These are phyloP conservation scores for Harpalus rufipes DNA, from an alignment of 2,888 invertebrate genomes.

Conservation along the genomic window DNA sequence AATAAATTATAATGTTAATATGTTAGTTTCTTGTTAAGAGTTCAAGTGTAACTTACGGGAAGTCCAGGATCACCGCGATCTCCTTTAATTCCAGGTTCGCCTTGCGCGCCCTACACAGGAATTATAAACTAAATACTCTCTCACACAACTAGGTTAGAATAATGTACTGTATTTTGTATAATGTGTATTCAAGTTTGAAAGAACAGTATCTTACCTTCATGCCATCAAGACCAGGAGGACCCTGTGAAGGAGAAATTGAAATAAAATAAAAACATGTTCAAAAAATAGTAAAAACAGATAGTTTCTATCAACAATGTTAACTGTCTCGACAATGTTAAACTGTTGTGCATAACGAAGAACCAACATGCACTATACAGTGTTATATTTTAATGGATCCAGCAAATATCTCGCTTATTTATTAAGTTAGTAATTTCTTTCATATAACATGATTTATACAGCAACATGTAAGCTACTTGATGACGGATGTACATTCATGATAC, in stretches of 20 bases:
- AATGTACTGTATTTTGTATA: slow-evolving; percentile 32
- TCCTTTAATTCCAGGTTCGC: slow-evolving; percentile 94
- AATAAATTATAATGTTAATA: slow-evolving; percentile 74
- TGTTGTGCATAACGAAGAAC: slow-evolving; percentile 65
- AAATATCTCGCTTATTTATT: too few relatives aligned
- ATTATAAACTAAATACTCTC: slow-evolving; percentile 45
- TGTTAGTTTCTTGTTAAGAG: slow-evolving; percentile 9
- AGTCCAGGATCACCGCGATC: slow-evolving; percentile 96
- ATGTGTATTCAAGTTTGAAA: slow-evolving; percentile 6
- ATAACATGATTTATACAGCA: too few relatives aligned
- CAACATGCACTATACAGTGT: slow-evolving; percentile 66
- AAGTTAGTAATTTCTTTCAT: too few relatives aligned
- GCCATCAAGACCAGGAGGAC: slow-evolving; percentile 95
- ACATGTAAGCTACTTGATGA: too few relatives aligned
- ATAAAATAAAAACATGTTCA: slow-evolving; percentile 66
- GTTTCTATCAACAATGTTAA: slow-evolving; percentile 61
- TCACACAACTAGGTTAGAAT: slow-evolving; percentile 29
- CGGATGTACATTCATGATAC: too few relatives aligned
- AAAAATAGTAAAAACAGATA: slow-evolving; percentile 65
- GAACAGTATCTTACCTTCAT: slow-evolving; percentile 89
- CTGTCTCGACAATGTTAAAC: slow-evolving; percentile 55
- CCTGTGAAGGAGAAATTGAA: slow-evolving; percentile 84
- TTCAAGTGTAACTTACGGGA: slow-evolving; percentile 85
- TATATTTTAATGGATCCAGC: too few relatives aligned
- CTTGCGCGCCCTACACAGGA: slow-evolving; percentile 89